phyloP scores from a whole-genome alignment of 2,797 vertebrate genomes.

The Ciconia nigra region DNA sequence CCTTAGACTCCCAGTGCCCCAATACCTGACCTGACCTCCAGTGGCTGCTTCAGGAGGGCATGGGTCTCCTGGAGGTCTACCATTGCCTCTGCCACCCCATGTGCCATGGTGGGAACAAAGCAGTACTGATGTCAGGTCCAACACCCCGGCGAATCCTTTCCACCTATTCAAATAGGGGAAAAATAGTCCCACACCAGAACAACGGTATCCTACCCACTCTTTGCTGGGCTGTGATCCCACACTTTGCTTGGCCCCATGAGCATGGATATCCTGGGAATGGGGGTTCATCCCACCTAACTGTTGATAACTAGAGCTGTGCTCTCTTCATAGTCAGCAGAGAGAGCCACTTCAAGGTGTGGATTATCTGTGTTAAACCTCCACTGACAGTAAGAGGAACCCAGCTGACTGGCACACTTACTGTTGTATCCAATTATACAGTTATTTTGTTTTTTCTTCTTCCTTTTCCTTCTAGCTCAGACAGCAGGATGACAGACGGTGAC shows the following conservation, averaged over 20 bases:
- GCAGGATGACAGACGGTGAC: conserved; percentile 75
- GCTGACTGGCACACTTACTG: background rate
- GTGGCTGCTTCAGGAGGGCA: background rate
- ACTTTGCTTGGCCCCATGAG: background rate
- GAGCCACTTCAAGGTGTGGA: background rate
- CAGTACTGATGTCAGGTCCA: background rate
- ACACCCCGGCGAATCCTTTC: fast-evolving
- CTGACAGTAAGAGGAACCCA: background rate
- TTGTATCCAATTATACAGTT: background rate
- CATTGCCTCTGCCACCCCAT: fast-evolving
- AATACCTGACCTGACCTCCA: background rate
- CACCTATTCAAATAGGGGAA: background rate
- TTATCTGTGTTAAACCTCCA: background rate
- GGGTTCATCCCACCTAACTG: background rate
- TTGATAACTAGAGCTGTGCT: background rate
- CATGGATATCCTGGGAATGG: background rate
- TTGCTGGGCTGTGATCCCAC: background rate
- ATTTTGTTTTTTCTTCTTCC: background rate
- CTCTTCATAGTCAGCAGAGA: background rate
- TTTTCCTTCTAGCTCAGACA: conserved; percentile 52
- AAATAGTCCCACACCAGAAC: background rate
- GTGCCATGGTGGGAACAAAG: background rate
- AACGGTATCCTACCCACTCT: background rate
- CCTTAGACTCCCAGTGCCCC: background rate
- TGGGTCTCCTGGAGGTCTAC: background rate